A percentile compares a stretch with the other conserved stretches of the same genome.
Evolutionary conservation across 2,797 vertebrate genomes (phyloP).

Genomic region (Sebastes matsubarae): DNA sequence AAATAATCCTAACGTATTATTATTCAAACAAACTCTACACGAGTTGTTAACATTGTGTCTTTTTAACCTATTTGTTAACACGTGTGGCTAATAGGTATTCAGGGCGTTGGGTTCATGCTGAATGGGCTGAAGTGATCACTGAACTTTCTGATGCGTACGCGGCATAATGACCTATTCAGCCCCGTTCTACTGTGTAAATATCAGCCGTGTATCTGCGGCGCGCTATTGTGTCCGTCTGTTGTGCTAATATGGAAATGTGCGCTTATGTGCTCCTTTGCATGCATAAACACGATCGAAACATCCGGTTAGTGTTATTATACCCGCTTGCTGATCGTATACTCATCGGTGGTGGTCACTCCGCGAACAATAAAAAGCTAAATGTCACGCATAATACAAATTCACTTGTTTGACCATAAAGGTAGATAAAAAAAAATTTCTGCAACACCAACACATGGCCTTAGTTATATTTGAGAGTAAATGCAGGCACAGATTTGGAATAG

Average conservation of each 20-base stretch:
- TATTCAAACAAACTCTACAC: conserved; percentile 41
- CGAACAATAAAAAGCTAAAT: conserved; percentile 55
- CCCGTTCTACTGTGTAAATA: conserved; percentile 71
- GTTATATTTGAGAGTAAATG: conserved; percentile 4
- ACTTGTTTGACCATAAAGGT: not conserved
- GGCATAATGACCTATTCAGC: conserved; percentile 77
- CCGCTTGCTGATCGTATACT: conserved; percentile 38
- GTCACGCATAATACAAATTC: conserved; percentile 20
- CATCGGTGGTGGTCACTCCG: conserved; percentile 26
- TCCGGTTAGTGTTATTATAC: conserved; percentile 33
- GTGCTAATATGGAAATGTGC: conserved; percentile 70
- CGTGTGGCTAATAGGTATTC: conserved; percentile 49
- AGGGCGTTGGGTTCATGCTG: conserved; percentile 43
- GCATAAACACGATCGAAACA: conserved; percentile 65
- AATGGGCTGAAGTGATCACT: conserved; percentile 62
- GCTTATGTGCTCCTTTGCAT: conserved; percentile 68
- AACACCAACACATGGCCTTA: not conserved
- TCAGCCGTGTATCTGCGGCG: conserved; percentile 74
- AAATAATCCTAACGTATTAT: conserved; percentile 7
- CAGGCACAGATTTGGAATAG: conserved; percentile 26
- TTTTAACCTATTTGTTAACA: conserved; percentile 63
- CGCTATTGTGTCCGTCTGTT: conserved; percentile 65
- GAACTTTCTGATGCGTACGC: conserved; percentile 73
- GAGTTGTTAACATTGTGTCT: conserved; percentile 54
- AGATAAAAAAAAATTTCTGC: not conserved